These are phyloP conservation scores for Notocelia uddmanniana DNA, from an alignment of 2,888 invertebrate species.

Conservation along the genomic window DNA sequence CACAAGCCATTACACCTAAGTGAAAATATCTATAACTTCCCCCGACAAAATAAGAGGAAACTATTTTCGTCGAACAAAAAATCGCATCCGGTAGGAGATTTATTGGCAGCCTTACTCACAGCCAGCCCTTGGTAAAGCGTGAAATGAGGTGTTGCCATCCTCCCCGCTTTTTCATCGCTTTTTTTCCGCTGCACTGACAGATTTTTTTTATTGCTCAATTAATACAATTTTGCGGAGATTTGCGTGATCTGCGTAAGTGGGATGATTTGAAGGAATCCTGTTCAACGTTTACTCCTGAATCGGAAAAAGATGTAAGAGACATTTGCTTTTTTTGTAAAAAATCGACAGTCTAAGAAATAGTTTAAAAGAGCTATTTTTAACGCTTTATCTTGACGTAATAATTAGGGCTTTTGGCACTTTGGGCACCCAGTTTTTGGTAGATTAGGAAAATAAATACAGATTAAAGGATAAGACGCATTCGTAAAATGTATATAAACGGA, in stretches of 20 bases:
- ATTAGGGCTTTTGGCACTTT: too few relatives aligned
- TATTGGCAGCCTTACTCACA: conserved; percentile 71
- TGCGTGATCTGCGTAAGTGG: conserved; percentile 45
- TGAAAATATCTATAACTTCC: conserved; percentile 55
- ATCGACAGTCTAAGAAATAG: not conserved
- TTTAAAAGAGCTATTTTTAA: too few relatives aligned
- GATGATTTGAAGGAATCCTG: conserved; percentile 14
- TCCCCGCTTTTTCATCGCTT: conserved; percentile 59
- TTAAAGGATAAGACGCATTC: too few relatives aligned
- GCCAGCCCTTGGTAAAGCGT: conserved; percentile 75
- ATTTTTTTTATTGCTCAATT: conserved; percentile 79
- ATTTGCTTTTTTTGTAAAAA: not conserved
- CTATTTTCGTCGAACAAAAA: conserved; percentile 83
- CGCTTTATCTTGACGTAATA: too few relatives aligned
- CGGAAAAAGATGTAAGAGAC: not conserved
- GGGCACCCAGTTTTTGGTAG: too few relatives aligned
- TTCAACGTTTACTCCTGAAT: not conserved
- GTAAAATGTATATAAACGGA: too few relatives aligned
- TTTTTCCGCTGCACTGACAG: conserved; percentile 62
- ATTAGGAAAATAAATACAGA: too few relatives aligned
- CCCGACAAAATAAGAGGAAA: conserved; percentile 79
- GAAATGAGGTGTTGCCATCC: conserved; percentile 83
- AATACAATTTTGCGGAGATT: conserved; percentile 69
- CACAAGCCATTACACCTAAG: conserved; percentile 66
- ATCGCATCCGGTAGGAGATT: conserved; percentile 81